Base-by-base conservation (phyloP, 2,888 invertebrate species). In the Dastarcus helophoroides region DNA sequence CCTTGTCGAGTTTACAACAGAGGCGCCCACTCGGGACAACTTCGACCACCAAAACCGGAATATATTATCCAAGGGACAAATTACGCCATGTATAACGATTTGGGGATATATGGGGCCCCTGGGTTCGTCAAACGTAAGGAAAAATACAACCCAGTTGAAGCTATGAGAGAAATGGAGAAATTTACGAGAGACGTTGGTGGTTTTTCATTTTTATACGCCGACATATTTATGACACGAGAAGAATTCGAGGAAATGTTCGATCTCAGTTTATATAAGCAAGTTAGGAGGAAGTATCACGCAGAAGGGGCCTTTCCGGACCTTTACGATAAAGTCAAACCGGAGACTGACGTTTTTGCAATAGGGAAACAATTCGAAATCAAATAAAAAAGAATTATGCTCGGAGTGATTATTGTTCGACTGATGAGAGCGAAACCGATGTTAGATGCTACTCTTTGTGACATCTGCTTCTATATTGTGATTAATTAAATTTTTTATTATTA, bases 241-340 rank as follows among this genome's bases (percentile, higher is more conserved):
- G 78, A 79, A 47, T 77, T 78, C 47, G 69, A 71, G 40, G 62
- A 67, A 42, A 79, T 79, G 78, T 79, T 79, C 45, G 78, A 79
- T 54, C 53, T 78, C 45, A 63, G 64, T 1, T 51, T 76, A 38
- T 79, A 78, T 44, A 72, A 77, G 39, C 48, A 52, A 14, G 76
- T 75, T 2, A 62, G 76, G 34, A 60, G 51, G 44, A 72, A 70
- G 51, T 76, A 74, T 43, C 55, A 56, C 3, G 76, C 75, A 0
- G 65, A 65, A 22, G 68, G 65, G 0, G 70, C 70, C 2, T 77
- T 77, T 48, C 76, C 76, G 1, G 71, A 74, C 52, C 53, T 78
- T 32, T 76, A 73, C 40, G 76, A 77, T 35, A 78, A 78, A 49
- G 71, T 75, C 0, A 73, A 70, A 37, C 76, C 76, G 0, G 76